Percentiles rank a stretch among this genome's conserved stretches.
Evolutionary conservation across 2,888 invertebrate species (phyloP).

Genomic region (Drosophila tanythrix): DNA sequence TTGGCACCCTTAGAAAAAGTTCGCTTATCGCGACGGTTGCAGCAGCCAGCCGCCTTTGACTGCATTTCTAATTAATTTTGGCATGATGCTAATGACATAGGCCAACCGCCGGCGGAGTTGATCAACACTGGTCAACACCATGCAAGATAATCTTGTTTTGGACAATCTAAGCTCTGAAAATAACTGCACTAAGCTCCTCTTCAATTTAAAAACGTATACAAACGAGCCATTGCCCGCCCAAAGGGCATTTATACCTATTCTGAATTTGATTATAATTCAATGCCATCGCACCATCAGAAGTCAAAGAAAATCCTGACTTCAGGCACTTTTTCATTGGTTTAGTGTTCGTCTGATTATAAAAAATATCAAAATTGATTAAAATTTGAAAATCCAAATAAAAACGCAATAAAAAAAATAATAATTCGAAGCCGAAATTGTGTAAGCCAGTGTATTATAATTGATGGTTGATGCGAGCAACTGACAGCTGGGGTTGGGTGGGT

Average conservation of each 20-base stretch:
- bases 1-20: slow-evolving; percentile 25
- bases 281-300: background rate
- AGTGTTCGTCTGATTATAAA: background rate
- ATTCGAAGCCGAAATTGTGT: slow-evolving; percentile 33
- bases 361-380: slow-evolving; percentile 19
- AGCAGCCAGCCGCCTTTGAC: slow-evolving; percentile 25
- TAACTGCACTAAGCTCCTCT: background rate
- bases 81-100: slow-evolving; percentile 37
- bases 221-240: background rate
- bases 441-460: slow-evolving; percentile 28
- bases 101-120: slow-evolving; percentile 21
- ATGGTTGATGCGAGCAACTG: slow-evolving; percentile 33
- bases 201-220: background rate
- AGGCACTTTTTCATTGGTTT: background rate
- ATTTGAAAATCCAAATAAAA: slow-evolving; percentile 12
- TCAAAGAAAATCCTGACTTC: background rate
- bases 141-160: background rate
- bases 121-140: slow-evolving; percentile 21
- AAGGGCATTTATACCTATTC: background rate
- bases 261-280: background rate
- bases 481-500: background rate
- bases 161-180: background rate
- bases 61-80: slow-evolving; percentile 60
- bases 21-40: slow-evolving; percentile 41
- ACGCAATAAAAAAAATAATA: slow-evolving; percentile 20